Percentiles rank a stretch among this genome's conserved stretches.
Conservation (phyloP, 2,888 invertebrate species). For the Lycaena phlaeas region DNA sequence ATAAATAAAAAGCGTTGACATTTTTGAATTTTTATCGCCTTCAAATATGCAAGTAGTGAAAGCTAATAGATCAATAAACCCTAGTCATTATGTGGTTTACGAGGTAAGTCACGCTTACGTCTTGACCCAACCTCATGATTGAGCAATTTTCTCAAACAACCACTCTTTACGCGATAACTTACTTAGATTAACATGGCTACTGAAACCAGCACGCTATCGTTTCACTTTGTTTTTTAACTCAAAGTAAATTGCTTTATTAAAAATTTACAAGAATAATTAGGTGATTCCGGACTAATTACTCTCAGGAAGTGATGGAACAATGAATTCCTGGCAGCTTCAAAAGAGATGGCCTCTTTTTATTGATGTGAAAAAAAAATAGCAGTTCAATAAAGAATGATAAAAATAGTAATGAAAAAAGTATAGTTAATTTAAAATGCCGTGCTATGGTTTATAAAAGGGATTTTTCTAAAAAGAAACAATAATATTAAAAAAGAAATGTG, state of each 20-base stretch:
- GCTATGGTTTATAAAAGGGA: no score
- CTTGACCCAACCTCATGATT: slow-evolving; percentile 27
- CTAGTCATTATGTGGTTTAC: slow-evolving; percentile 26
- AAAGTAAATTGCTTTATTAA: background rate
- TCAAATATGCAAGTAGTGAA: slow-evolving; percentile 24
- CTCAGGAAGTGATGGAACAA: no score
- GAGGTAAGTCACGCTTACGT: slow-evolving; percentile 27
- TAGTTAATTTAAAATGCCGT: no score
- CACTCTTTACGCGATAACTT: slow-evolving; percentile 29
- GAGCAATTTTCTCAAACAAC: slow-evolving; percentile 31
- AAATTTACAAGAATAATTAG: no score
- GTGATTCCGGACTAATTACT: no score
- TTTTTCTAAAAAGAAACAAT: no score
- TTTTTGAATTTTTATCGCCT: slow-evolving; percentile 12
- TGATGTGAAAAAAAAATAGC: no score
- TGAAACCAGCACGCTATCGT: slow-evolving; percentile 23
- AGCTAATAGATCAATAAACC: slow-evolving; percentile 26
- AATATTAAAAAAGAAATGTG: no score
- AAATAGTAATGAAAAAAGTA: no score
- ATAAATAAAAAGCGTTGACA: slow-evolving; percentile 5
- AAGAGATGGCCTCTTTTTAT: no score
- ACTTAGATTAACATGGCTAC: slow-evolving; percentile 29
- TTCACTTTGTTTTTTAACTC: slow-evolving; percentile 5
- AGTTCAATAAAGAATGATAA: no score
- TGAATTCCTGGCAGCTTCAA: no score